A percentile compares a stretch with the other conserved stretches of the same genome.
Conservation (phyloP, 2,888 invertebrate genomes). For the Cremastinae sp. region DNA sequence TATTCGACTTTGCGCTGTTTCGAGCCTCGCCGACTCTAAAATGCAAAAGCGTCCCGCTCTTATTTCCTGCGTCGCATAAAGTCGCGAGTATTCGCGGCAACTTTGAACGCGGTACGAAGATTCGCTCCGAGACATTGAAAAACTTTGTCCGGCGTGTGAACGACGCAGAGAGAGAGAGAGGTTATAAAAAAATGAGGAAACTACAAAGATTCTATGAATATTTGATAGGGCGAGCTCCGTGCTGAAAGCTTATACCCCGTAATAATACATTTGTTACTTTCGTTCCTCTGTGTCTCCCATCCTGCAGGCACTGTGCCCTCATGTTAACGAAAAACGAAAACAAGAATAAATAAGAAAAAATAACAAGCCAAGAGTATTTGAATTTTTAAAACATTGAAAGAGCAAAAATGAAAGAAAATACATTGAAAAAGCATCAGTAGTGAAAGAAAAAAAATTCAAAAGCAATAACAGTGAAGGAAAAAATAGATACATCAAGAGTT, state of each 20-base stretch:
- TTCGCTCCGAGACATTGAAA: slow-evolving; percentile 63
- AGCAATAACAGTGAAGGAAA: no score
- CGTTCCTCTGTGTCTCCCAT: no score
- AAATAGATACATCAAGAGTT: no score
- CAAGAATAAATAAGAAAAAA: no score
- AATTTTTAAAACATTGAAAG: no score
- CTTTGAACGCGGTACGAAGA: slow-evolving; percentile 59
- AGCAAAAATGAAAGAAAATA: no score
- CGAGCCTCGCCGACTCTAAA: slow-evolving; percentile 50
- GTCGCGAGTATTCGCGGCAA: slow-evolving; percentile 49
- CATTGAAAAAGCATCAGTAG: no score
- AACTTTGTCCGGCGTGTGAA: slow-evolving; percentile 52
- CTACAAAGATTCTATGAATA: slow-evolving; percentile 70
- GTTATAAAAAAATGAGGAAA: neutral
- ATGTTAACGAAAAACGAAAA: no score
- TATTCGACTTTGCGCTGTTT: slow-evolving; percentile 59
- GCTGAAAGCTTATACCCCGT: slow-evolving; percentile 55
- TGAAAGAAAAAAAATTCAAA: no score
- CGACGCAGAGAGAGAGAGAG: slow-evolving; percentile 7
- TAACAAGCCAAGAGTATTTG: no score
- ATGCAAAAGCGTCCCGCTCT: slow-evolving; percentile 49
- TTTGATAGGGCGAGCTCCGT: slow-evolving; percentile 65
- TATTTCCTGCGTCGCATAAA: slow-evolving; percentile 34
- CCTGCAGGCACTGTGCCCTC: no score
- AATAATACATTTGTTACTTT: no score